Evolutionary conservation across 2,888 invertebrate species (phyloP), one percentile per base, ranked within the genome.

Genomic region (Acanthosepion pharaonis): DNA sequence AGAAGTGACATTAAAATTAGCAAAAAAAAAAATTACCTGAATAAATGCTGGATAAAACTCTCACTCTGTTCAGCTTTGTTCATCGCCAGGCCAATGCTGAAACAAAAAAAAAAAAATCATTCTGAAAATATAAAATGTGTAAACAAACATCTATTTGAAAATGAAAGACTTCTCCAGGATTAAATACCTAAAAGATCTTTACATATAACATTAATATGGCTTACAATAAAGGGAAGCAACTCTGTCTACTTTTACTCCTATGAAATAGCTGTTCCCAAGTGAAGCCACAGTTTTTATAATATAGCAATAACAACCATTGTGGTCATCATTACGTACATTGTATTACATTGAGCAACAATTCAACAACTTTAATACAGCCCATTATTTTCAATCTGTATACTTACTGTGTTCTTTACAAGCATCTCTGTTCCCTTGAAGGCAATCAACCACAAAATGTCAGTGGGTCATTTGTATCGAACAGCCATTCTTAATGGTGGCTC

Each of bases 241-340:
- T 33, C n/a, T 78, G 18, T 15, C n/a, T 11, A 33, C 9, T 33
- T n/a, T 78, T 78, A 9, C 23, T n/a, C n/a, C n/a, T 15, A 33
- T n/a, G n/a, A 78, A n/a, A n/a, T n/a, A n/a, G 5, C n/a, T n/a
- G 2, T 78, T 78, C 28, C n/a, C 11, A 8, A 28, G 20, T 25
- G 25, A 64, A 64, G n/a, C 8, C 11, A n/a, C 15, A n/a, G n/a
- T 78, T n/a, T n/a, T n/a, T n/a, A 78, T 33, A 9, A 8, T 78
- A 78, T 78, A n/a, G 15, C 78, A 78, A 78, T 33, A 33, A 78
- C 33, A 78, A 15, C 18, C n/a, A 78, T 78, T 78, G n/a, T 78
- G 78, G n/a, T 78, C 78, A 78, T 78, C 78, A 78, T 78, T n/a
- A 78, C 33, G n/a, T n/a, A n/a, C 33, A 78, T 78, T 78, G 78